A percentile compares a stretch with the other conserved stretches of the same genome.
Evolutionary conservation across 2,888 invertebrate genomes (phyloP).

Genomic region (Plebejus anna): DNA sequence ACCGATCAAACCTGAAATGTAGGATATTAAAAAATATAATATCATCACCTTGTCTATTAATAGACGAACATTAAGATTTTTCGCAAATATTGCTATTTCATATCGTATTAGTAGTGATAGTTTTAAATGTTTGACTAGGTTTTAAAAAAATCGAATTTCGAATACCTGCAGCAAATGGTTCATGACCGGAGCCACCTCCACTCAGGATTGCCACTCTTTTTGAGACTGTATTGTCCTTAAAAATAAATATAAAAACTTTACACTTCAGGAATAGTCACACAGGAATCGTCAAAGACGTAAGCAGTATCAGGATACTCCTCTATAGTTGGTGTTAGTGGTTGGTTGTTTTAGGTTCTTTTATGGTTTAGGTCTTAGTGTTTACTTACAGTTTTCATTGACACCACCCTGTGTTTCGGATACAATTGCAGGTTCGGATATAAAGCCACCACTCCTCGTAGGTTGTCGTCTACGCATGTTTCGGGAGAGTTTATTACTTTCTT

Average conservation of each 20-base stretch:
- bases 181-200: conserved; percentile 93
- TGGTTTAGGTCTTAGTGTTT: not conserved
- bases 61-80: not conserved
- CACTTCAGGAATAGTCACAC: no score
- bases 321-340: no score
- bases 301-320: no score
- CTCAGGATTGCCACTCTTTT: conserved; percentile 80
- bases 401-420: conserved; percentile 74
- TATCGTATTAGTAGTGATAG: not conserved
- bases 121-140: no score
- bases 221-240: conserved; percentile 51
- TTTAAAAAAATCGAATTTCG: not conserved
- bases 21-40: not conserved
- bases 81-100: not conserved
- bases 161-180: conserved; percentile 82
- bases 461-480: conserved; percentile 76
- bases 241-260: not conserved
- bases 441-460: conserved; percentile 77
- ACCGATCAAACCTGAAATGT: conserved; percentile 85
- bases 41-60: not conserved
- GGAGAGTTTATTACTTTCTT: conserved; percentile 74
- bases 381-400: conserved; percentile 68
- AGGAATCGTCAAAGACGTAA: no score
- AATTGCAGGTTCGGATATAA: conserved; percentile 70
- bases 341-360: no score